Evolutionary conservation across 2,797 vertebrate species (phyloP), one percentile per base, ranked within the genome.

Genomic region (Halcyon chelicuti): DNA sequence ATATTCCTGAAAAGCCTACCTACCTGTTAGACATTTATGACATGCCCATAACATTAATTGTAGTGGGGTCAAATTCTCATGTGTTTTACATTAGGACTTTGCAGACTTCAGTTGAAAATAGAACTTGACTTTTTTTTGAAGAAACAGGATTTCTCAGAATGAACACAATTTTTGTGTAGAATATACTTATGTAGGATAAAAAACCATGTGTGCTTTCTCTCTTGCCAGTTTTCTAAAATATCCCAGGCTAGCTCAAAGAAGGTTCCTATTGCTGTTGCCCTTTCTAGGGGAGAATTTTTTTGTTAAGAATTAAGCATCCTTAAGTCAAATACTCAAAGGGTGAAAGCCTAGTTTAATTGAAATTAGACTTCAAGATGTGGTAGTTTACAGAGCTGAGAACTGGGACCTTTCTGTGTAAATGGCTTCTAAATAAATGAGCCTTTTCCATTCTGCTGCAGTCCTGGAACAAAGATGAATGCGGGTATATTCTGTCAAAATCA

Each of bases 391-490:
- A 79, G 9, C 7, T 35, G 44, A 94, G 40, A 71, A 47, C 1
- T 61, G 17, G 29, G n/a, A 62, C 20, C 14, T 84, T 87, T 74
- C 22, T 70, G 20, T 33, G 12, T 66, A 92, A 76, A 13, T n/a
- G 14, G 4, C 7, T 28, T 71, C 58, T 85, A 73, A 90, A 67
- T 35, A 92, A 81, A 90, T n/a, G n/a, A 81, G 23, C 12, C 12
- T 10, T 86, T 76, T 73, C 12, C 35, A 10, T 61, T 61, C 44
- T 80, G 23, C 33, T 91, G 55, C 82, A 91, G 82, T 83, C 26
- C 62, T 91, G 75, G 61, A 94, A 94, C 71, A 86, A 87, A 65
- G 25, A 86, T 31, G n/a, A 92, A 86, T 72, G 79, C 28, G 65
- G 44, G 40, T 75, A 29, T 70, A 70, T 70, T 70, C 40, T 83